phyloP scores from a whole-genome alignment of 1,140 invertebrate species.

The Maconellicoccus hirsutus region DNA sequence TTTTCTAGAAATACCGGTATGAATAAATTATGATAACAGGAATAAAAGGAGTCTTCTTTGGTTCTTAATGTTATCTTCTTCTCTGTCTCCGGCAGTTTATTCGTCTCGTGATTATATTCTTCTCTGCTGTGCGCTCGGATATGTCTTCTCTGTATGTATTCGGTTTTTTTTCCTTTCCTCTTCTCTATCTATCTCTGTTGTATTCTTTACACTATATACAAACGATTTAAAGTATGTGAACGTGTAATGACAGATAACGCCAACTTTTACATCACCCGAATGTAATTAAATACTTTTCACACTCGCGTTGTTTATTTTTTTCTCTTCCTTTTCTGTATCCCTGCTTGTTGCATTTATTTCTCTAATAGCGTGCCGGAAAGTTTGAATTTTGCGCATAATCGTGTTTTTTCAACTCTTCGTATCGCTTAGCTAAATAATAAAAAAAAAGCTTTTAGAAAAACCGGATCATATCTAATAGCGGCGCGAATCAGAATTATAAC shows the following conservation, averaged over 20 bases:
- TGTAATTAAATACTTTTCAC: slow-evolving; percentile 21
- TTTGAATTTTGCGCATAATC: too few relatives aligned
- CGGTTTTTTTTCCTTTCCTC: neutral
- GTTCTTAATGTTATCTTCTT: slow-evolving; percentile 18
- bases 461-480: neutral
- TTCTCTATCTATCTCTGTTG: neutral
- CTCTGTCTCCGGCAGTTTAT: slow-evolving; percentile 11
- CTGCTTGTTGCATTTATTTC: too few relatives aligned
- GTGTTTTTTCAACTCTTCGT: too few relatives aligned
- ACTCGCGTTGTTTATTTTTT: neutral
- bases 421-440: too few relatives aligned
- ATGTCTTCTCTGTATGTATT: neutral
- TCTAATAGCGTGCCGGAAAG: too few relatives aligned
- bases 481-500: too few relatives aligned
- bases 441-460: neutral
- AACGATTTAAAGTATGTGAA: slow-evolving; percentile 21
- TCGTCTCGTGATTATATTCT: slow-evolving; percentile 19
- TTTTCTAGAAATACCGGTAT: slow-evolving; percentile 21
- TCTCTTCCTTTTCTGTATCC: neutral
- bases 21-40: slow-evolving; percentile 22
- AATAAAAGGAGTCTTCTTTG: slow-evolving; percentile 19
- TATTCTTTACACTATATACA: neutral
- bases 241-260: slow-evolving; percentile 19
- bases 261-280: neutral
- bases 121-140: neutral